Conservation (phyloP, 2,888 invertebrate genomes). For the Stenoptilia bipunctidactyla region DNA sequence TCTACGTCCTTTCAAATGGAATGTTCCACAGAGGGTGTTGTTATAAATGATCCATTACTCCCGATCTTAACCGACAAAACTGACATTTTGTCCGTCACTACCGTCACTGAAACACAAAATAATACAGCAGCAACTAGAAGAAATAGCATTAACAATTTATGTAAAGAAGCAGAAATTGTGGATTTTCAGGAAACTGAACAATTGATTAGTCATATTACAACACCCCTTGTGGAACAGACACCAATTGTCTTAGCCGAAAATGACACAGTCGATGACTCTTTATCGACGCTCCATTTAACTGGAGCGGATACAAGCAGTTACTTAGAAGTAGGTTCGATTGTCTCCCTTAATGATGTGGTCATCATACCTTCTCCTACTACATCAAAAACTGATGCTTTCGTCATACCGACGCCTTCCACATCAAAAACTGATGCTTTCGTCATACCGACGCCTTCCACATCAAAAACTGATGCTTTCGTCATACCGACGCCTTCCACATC, state of each 20-base stretch:
- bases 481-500: no score
- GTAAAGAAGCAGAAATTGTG: no score
- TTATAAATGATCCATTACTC: background rate
- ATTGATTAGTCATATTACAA: no score
- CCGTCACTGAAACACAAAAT: no score
- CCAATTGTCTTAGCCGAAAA: background rate
- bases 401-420: background rate
- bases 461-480: slow-evolving; percentile 3
- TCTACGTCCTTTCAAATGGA: slow-evolving; percentile 3
- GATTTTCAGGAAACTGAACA: no score
- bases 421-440: background rate
- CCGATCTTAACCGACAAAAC: slow-evolving; percentile 1
- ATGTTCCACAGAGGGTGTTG: slow-evolving; percentile 1
- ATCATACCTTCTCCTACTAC: background rate
- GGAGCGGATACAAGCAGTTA: background rate
- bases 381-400: slow-evolving; percentile 1
- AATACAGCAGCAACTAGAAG: no score
- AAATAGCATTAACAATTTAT: no score
- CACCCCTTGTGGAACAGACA: background rate
- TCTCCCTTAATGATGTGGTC: background rate
- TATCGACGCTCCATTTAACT: slow-evolving; percentile 2
- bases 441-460: background rate
- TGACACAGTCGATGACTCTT: background rate
- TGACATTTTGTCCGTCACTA: background rate
- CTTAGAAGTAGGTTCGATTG: background rate